Evolutionary conservation across 2,113 vertebrate genomes (phyloP).

Genomic region (Hystrix cristata): DNA sequence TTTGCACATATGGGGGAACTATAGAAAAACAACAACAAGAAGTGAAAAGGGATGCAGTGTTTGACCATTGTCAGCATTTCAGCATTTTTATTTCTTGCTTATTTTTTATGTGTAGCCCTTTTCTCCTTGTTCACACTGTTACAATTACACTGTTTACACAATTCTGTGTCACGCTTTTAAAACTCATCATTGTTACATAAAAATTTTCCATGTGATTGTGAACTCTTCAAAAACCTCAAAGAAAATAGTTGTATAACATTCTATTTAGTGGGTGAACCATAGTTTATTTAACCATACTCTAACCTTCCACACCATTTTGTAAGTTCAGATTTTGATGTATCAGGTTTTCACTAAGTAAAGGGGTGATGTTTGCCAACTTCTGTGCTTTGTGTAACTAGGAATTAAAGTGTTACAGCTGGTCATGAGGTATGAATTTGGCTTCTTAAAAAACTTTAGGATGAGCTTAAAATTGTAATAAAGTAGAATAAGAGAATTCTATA

Average conservation of each 20-base stretch:
- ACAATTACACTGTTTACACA: background rate
- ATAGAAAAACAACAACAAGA: background rate
- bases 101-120: background rate
- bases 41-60: background rate
- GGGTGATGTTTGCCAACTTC: background rate
- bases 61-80: background rate
- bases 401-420: background rate
- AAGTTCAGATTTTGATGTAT: background rate
- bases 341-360: conserved; percentile 30
- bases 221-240: conserved; percentile 3
- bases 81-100: background rate
- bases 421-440: background rate
- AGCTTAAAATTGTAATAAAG: background rate
- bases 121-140: conserved; percentile 16
- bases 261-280: background rate
- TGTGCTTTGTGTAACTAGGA: background rate
- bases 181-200: conserved; percentile 20
- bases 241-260: background rate
- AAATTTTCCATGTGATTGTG: background rate
- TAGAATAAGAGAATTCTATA: background rate
- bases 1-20: background rate
- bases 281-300: conserved; percentile 1
- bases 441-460: background rate
- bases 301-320: background rate
- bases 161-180: conserved; percentile 19